Conservation (phyloP, 23 tunicate genomes). For the Trididemnum nubilum region DNA sequence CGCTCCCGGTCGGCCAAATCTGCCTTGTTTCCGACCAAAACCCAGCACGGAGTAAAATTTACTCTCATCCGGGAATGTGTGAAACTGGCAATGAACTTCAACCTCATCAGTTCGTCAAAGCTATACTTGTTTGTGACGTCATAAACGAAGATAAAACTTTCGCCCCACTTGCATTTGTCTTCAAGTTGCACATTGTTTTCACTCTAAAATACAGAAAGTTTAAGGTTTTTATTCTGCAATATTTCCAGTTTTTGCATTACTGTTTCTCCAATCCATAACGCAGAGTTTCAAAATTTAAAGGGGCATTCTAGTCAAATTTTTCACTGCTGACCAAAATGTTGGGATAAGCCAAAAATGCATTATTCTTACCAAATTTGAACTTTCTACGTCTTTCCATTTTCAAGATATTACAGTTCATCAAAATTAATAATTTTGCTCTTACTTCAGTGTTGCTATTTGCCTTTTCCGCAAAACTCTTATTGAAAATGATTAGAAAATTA, state of each 20-base stretch:
- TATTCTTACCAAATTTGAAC: too few relatives aligned
- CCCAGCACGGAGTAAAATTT: conserved; percentile 40
- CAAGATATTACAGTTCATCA: too few relatives aligned
- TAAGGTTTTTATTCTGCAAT: too few relatives aligned
- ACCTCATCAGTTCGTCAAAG: conserved; percentile 52
- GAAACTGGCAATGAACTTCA: conserved; percentile 57
- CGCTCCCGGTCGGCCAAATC: conserved; percentile 45
- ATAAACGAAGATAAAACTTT: conserved; percentile 45
- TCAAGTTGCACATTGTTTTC: conserved; percentile 26
- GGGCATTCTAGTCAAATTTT: too few relatives aligned
- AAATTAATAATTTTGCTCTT: too few relatives aligned
- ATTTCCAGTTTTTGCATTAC: not conserved
- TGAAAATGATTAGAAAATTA: too few relatives aligned
- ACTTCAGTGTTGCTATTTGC: too few relatives aligned
- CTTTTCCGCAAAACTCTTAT: too few relatives aligned
- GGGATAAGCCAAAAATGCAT: too few relatives aligned
- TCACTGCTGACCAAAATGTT: too few relatives aligned
- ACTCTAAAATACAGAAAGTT: conserved; percentile 25
- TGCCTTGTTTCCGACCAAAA: conserved; percentile 45
- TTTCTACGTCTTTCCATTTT: too few relatives aligned
- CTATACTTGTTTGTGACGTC: conserved; percentile 58
- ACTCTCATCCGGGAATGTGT: conserved; percentile 38
- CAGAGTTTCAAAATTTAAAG: too few relatives aligned
- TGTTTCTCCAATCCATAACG: not conserved
- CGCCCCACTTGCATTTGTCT: conserved; percentile 70